Conservation (phyloP, 2,888 invertebrate species). For the Elaeidobius kamerunicus region DNA sequence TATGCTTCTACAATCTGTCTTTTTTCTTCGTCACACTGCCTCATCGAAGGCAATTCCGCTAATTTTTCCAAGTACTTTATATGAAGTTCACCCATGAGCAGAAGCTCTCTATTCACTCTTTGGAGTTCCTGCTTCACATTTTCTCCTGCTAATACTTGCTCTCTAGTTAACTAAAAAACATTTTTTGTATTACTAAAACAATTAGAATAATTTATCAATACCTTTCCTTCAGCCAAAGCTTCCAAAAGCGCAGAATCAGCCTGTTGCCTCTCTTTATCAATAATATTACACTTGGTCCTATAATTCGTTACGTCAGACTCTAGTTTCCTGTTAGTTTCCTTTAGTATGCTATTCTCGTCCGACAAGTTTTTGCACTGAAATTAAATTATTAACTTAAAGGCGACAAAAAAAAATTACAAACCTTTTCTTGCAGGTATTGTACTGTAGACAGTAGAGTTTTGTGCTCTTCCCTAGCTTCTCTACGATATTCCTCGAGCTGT, state of each 20-base stretch:
- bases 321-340: conserved; percentile 52
- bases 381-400: conserved; percentile 5
- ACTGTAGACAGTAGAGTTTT: conserved; percentile 45
- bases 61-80: conserved; percentile 55
- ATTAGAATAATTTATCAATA: conserved; percentile 30
- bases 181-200: background rate
- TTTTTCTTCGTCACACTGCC: conserved; percentile 51
- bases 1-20: conserved; percentile 50
- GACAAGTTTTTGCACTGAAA: conserved; percentile 54
- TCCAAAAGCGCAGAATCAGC: conserved; percentile 48
- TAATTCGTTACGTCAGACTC: conserved; percentile 53
- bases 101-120: conserved; percentile 55
- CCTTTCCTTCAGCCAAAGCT: conserved; percentile 46
- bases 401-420: conserved; percentile 28
- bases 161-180: conserved; percentile 44
- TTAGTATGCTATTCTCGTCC: conserved; percentile 53
- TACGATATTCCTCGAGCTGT: conserved; percentile 51
- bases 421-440: conserved; percentile 49
- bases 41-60: conserved; percentile 49
- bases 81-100: conserved; percentile 58
- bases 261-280: conserved; percentile 52
- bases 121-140: conserved; percentile 55
- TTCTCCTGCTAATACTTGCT: conserved; percentile 49
- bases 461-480: conserved; percentile 49
- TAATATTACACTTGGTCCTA: conserved; percentile 47